Base-by-base conservation (phyloP, 2,113 vertebrate genomes). In the Crocuta crocuta region DNA sequence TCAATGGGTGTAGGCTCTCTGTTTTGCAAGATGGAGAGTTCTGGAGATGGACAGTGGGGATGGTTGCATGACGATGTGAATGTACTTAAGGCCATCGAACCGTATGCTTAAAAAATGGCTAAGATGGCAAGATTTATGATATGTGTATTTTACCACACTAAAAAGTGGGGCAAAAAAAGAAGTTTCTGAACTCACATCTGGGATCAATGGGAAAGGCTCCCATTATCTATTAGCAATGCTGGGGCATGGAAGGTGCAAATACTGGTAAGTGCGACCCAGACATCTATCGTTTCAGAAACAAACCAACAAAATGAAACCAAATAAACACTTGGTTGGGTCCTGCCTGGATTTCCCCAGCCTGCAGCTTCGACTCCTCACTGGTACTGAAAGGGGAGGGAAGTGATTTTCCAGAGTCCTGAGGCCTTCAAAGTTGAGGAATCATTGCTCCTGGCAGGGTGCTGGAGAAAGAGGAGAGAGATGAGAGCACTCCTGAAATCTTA, bases 231-330 rank as follows among this genome's bases (percentile, higher is more conserved):
- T 33, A 92, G 85, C 53, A 71, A 43, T 53, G 8, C 55, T 50
- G 53, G 28, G 81, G n/a, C 4, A 45, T 21, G 23, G 71, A 19
- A 90, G 48, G 74, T 70, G 58, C 31, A 50, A 80, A 82, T n/a
- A 48, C 0, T 65, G 73, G 73, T 53, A 50, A 97, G 50, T n/a
- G 12, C 15, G 84, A 81, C 43, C 43, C n/a, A 65, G 53, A 83
- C 5, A 53, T 24, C 58, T 53, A 70, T 23, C 80, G 65, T 81
- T 83, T 94, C 94, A 61, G 58, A 96, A 90, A 24, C 53, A 92
- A 94, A 73, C 24, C 33, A 86, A 39, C 53, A 61, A 58, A 79
- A 83, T 86, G 39, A 89, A 97, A 88, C 39, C 63, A 61, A 80
- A 66, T 61, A n/a, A 97, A 89, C 23, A 58, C 7, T 81, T 53